Conservation (phyloP, 1,140 invertebrate species). For the Drosophila setifemur region DNA sequence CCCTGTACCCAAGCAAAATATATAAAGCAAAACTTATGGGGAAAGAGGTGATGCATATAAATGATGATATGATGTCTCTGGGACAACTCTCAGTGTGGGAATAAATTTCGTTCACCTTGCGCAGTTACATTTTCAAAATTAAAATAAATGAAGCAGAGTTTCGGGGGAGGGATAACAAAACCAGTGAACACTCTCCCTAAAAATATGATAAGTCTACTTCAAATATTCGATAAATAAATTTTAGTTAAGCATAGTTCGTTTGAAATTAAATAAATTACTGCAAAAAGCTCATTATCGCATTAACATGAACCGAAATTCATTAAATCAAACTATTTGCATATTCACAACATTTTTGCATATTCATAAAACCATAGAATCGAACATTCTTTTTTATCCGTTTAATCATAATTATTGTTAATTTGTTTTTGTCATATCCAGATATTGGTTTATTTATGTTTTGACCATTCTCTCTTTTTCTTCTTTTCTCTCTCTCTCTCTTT, state of each 20-base stretch:
- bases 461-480: conserved; percentile 60
- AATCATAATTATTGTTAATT: too few species aligned
- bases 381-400: conserved; percentile 2
- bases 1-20: conserved; percentile 2
- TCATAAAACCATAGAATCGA: not conserved
- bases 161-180: too few species aligned
- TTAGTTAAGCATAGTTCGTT: too few species aligned
- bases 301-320: too few species aligned
- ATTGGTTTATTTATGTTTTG: conserved; percentile 67
- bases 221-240: not conserved
- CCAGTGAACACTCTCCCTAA: conserved; percentile 4
- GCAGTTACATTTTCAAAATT: not conserved
- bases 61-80: conserved; percentile 7
- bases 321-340: not conserved
- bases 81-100: conserved; percentile 10
- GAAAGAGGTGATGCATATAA: conserved; percentile 25
- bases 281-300: too few species aligned
- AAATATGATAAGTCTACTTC: not conserved
- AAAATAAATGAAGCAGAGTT: not conserved
- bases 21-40: not conserved
- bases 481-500: conserved; percentile 46
- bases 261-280: too few species aligned
- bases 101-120: not conserved
- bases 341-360: not conserved
- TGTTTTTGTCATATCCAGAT: conserved; percentile 28